A percentile compares a stretch with the other conserved stretches of the same genome.
Evolutionary conservation across 1,140 invertebrate species (phyloP).

Genomic region (Aricia agestis): DNA sequence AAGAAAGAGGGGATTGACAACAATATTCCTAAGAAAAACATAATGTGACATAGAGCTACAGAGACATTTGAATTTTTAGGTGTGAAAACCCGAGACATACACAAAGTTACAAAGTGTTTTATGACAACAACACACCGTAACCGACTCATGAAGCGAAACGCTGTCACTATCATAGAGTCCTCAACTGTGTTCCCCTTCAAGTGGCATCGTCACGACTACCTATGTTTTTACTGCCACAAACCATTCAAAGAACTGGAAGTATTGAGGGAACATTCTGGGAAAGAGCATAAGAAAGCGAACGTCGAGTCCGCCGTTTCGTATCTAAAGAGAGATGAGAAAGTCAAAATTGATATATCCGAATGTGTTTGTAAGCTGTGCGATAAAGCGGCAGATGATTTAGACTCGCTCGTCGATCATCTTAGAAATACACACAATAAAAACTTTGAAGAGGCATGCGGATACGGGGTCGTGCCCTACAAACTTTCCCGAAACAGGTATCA

Average conservation of each 20-base stretch:
- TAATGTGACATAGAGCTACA: not conserved
- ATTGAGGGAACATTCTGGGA: constrained; percentile 52
- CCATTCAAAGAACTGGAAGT: constrained; percentile 41
- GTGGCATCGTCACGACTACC: constrained; percentile 63
- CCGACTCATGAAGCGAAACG: constrained; percentile 59
- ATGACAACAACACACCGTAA: constrained; percentile 57
- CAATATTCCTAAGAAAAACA: not conserved
- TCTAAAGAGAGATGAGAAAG: constrained; percentile 59
- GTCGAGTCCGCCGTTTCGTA: constrained; percentile 57
- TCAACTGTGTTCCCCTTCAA: constrained; percentile 60
- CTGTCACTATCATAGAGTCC: constrained; percentile 51
- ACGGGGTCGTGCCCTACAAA: constrained; percentile 58
- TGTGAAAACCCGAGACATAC: constrained; percentile 37
- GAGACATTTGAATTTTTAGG: constrained; percentile 60
- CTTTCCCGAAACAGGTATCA: constrained; percentile 45
- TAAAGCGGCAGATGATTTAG: constrained; percentile 30
- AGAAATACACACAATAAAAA: constrained; percentile 37
- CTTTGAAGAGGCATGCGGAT: constrained; percentile 41
- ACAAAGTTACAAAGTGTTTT: constrained; percentile 46
- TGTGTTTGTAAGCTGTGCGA: constrained; percentile 43
- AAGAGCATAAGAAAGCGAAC: constrained; percentile 42
- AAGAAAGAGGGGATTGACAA: no score
- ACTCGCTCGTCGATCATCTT: constrained; percentile 43
- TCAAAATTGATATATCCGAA: constrained; percentile 57
- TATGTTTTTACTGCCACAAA: constrained; percentile 64